Conservation (phyloP, 2,113 vertebrate species). For the Megaceryle torquata region DNA sequence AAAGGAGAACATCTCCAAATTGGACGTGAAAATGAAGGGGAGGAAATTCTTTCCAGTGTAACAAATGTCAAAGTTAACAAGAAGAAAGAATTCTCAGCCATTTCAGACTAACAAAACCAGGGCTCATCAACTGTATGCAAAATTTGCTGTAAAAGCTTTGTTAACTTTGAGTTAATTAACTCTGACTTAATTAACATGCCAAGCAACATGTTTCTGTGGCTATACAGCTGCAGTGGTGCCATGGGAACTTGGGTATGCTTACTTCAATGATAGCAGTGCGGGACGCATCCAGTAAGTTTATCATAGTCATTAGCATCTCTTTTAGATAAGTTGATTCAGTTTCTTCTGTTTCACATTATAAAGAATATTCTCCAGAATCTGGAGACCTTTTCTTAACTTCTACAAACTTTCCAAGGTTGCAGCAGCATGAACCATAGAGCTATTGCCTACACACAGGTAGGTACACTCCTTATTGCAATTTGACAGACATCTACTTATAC, state of each 20-base stretch:
- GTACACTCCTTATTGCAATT: neutral
- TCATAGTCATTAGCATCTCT: neutral
- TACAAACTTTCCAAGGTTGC: neutral
- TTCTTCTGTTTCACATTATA: neutral
- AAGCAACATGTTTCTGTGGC: neutral
- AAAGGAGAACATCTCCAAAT: neutral
- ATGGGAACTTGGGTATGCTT: neutral
- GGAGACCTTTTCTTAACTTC: neutral
- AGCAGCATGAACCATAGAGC: neutral
- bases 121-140: neutral
- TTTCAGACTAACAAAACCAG: neutral
- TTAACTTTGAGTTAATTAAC: neutral
- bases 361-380: neutral
- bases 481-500: neutral
- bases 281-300: neutral
- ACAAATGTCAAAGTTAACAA: neutral
- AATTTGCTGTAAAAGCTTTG: neutral
- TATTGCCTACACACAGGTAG: neutral
- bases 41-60: neutral
- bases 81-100: neutral
- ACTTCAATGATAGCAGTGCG: neutral
- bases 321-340: neutral
- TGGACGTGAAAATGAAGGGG: neutral
- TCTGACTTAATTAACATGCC: neutral
- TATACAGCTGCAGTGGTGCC: neutral